A percentile compares a stretch with the other conserved stretches of the same genome.
Conservation (phyloP, 2,797 vertebrate species). For the Muraenolepis orangiensis region DNA sequence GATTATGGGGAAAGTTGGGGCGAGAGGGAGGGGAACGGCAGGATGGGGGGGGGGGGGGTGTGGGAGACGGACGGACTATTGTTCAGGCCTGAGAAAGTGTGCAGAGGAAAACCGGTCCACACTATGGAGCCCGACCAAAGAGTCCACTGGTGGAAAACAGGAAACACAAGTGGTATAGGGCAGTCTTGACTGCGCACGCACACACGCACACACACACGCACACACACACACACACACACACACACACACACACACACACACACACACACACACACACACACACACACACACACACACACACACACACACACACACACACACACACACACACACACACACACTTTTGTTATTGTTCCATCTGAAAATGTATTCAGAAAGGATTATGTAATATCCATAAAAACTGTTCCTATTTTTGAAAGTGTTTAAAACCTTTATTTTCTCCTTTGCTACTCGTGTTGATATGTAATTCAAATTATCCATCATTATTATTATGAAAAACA, state of each 20-base stretch:
- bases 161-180: constrained; percentile 41
- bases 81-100: constrained; percentile 74
- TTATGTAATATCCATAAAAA: too few relatives aligned
- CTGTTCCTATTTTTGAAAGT: neutral
- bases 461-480: neutral
- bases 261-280: neutral
- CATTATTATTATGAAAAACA: neutral
- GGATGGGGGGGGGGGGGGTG: constrained; percentile 41
- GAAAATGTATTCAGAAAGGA: too few relatives aligned
- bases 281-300: neutral
- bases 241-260: neutral
- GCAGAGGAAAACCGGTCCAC: constrained; percentile 53
- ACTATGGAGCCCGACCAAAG: constrained; percentile 38
- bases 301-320: neutral
- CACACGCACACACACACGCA: neutral
- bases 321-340: neutral
- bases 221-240: neutral
- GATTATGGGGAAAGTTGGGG: constrained; percentile 60
- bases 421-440: neutral
- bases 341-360: too few relatives aligned
- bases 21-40: constrained; percentile 32
- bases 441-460: neutral
- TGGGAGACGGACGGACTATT: constrained; percentile 66
- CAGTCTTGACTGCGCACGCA: constrained; percentile 14
- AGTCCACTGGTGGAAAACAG: constrained; percentile 47